phyloP scores from a whole-genome alignment of 2,888 invertebrate species.

The Coremacera marginata region DNA sequence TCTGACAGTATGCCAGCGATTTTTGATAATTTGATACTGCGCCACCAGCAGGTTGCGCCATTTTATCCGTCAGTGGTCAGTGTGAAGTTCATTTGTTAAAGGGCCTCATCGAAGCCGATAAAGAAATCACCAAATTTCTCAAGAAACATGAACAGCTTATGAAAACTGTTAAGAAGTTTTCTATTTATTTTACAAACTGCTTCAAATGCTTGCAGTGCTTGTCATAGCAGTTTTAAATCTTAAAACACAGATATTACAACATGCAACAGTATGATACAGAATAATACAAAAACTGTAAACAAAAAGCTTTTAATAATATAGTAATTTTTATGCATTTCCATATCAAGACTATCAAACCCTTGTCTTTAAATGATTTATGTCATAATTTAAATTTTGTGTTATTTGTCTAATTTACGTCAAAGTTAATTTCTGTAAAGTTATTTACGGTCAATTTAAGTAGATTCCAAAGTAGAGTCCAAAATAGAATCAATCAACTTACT shows the following conservation, averaged over 20 bases:
- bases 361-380: too few relatives aligned
- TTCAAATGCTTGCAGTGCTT: not conserved
- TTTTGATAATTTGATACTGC: slow-evolving; percentile 73
- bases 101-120: slow-evolving; percentile 87
- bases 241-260: not conserved
- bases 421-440: too few relatives aligned
- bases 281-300: too few relatives aligned
- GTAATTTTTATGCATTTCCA: not conserved
- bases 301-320: too few relatives aligned
- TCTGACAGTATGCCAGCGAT: slow-evolving; percentile 63
- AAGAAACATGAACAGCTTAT: slow-evolving; percentile 82
- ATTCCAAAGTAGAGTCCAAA: too few relatives aligned
- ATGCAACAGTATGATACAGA: not conserved
- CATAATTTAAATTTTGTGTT: too few relatives aligned
- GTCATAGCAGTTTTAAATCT: not conserved
- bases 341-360: too few relatives aligned
- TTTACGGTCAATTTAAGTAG: too few relatives aligned
- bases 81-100: slow-evolving; percentile 91
- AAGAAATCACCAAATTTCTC: slow-evolving; percentile 85
- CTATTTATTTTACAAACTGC: not conserved
- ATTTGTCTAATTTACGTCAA: too few relatives aligned
- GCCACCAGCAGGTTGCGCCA: slow-evolving; percentile 82
- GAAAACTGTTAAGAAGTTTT: slow-evolving; percentile 77
- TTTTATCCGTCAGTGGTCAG: slow-evolving; percentile 88
- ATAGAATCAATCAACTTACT: too few relatives aligned